Conservation (phyloP, 2,113 vertebrate species). For the Hipposideros armiger region DNA sequence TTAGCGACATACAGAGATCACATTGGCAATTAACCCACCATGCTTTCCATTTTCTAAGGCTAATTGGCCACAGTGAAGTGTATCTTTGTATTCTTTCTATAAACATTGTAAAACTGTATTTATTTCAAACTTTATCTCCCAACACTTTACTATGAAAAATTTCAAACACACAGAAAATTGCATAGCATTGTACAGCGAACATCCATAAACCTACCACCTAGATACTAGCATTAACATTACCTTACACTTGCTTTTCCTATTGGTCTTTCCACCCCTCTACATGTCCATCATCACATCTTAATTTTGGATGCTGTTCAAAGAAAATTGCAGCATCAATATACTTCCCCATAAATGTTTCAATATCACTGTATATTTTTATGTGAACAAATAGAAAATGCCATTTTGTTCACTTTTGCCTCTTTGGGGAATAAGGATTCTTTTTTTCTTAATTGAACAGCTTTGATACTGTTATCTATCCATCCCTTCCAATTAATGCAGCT, state of each 20-base stretch:
- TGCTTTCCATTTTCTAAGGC: not conserved
- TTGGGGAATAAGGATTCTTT: not conserved
- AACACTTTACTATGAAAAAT: not conserved
- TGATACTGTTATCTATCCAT: conserved; percentile 50
- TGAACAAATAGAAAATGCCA: not conserved
- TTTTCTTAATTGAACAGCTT: not conserved
- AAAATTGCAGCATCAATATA: not conserved
- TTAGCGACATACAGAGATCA: not conserved
- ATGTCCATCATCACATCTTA: not conserved
- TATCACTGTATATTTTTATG: not conserved
- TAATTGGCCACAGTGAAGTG: not conserved
- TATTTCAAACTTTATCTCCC: not conserved
- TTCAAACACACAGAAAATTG: not conserved
- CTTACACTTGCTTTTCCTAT: not conserved
- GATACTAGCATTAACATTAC: not conserved
- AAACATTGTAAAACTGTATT: not conserved
- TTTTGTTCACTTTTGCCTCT: not conserved
- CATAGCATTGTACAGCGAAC: not conserved
- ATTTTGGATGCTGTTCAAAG: not conserved
- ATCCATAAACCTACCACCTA: not conserved
- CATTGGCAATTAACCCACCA: not conserved
- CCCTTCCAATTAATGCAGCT: conserved; percentile 67
- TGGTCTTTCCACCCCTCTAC: not conserved
- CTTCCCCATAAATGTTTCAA: not conserved
- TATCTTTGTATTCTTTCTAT: not conserved